These are phyloP conservation scores for Numenius phaeopus DNA, from an alignment of 2,797 vertebrate species.

Conservation along the genomic window DNA sequence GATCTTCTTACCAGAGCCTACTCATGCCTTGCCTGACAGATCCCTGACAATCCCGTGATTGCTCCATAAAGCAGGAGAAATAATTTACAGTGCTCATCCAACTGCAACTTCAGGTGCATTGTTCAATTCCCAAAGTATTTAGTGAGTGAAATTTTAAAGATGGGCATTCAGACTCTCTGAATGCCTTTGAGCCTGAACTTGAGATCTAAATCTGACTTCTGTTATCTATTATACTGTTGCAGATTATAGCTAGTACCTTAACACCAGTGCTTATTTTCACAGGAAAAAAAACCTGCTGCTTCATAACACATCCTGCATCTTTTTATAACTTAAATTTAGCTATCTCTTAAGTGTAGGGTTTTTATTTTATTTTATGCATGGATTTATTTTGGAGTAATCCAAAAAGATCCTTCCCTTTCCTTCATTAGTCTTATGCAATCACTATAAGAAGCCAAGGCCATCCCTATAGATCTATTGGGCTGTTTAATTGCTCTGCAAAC, in stretches of 20 bases:
- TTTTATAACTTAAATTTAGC: neutral
- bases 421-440: neutral
- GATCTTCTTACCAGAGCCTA: neutral
- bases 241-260: neutral
- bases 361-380: neutral
- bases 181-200: neutral
- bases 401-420: neutral
- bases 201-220: neutral
- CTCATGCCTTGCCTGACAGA: neutral
- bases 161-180: neutral
- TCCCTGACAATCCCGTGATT: neutral
- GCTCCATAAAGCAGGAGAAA: neutral
- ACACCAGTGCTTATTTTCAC: neutral
- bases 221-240: neutral
- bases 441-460: neutral
- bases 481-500: constrained; percentile 49
- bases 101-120: neutral
- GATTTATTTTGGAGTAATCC: neutral
- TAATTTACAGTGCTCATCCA: neutral
- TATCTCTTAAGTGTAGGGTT: neutral
- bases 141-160: neutral
- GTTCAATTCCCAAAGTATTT: neutral
- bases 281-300: neutral
- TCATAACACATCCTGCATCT: neutral
- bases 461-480: neutral